Evolutionary conservation across 2,113 vertebrate genomes (phyloP), one percentile per base, ranked within the genome.

Genomic region (Pelvicachromis taeniatus): DNA sequence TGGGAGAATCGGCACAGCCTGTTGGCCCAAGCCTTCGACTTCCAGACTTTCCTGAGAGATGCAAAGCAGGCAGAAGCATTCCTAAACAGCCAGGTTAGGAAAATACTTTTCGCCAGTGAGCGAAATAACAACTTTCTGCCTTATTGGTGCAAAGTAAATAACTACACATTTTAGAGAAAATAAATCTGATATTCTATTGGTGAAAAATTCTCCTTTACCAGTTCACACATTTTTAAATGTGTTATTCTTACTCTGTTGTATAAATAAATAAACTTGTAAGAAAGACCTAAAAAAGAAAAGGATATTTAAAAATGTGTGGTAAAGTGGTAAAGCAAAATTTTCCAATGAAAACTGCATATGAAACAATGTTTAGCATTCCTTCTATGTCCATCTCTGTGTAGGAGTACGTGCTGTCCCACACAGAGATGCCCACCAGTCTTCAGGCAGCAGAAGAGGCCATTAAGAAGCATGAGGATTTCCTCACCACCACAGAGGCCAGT

Each of bases 1-100:
- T 99, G 98, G 98, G 98, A 99, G 93, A 97, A 97, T 92, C 96
- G 97, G 9, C 98, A 98, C 86, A 96, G 95, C 61, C 95, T 97
- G 10, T 93, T 99, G 90, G 97, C 97, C 12, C 97, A 97, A 86
- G 98, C 97, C 19, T 97, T 97, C 0, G 97, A 97, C 84, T 97
- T 98, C 96, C 98, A 99, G 90, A 96, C 96, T 11, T 98, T 99
- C 95, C 93, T 99, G 81, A 94, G 98, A 55, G 98, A 99, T 23
- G 96, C 97, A 73, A 97, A 97, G 87, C 98, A 99, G 93, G 97
- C 97, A 0, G 98, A 99, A 80, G 97, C 97, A 0, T 96, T 98
- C 81, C 97, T 99, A 78, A 98, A 97, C 94, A 97, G 96, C 80
- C 98, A 99, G 98, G 98, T 99, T 78, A 85, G 91, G 16, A 77